Conservation (phyloP, 2,888 invertebrate species). For the Cistogaster globosa region DNA sequence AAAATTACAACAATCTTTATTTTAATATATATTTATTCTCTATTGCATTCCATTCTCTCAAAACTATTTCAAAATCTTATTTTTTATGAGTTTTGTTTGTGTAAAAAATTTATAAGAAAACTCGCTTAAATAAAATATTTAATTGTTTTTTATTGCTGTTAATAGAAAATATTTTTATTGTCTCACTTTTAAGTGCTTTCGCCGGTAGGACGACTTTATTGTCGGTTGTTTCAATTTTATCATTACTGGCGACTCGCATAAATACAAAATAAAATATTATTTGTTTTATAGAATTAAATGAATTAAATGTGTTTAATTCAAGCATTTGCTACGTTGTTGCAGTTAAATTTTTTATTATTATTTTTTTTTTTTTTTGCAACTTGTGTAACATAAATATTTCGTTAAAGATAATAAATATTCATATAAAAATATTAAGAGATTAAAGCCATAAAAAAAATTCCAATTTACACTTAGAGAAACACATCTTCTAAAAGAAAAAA, state of each 20-base stretch:
- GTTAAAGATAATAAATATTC: too few relatives aligned
- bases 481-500: too few relatives aligned
- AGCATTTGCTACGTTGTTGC: conserved; percentile 18
- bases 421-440: conserved; percentile 24
- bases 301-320: conserved; percentile 43
- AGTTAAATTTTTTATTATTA: neutral
- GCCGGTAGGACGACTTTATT: neutral
- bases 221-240: conserved; percentile 42
- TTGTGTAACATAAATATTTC: too few relatives aligned
- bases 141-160: conserved; percentile 52
- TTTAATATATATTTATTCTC: neutral
- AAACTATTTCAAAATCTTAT: neutral
- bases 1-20: neutral
- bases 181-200: conserved; percentile 34
- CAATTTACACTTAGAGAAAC: too few relatives aligned
- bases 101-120: conserved; percentile 12
- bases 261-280: conserved; percentile 42
- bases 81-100: neutral
- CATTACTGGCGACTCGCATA: neutral
- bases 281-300: conserved; percentile 44
- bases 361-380: too few relatives aligned
- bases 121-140: conserved; percentile 19
- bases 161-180: conserved; percentile 60
- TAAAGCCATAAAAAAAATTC: neutral
- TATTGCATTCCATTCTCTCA: neutral